Conservation (phyloP, 2,888 invertebrate genomes). For the Hydroisotoma schaefferi region DNA sequence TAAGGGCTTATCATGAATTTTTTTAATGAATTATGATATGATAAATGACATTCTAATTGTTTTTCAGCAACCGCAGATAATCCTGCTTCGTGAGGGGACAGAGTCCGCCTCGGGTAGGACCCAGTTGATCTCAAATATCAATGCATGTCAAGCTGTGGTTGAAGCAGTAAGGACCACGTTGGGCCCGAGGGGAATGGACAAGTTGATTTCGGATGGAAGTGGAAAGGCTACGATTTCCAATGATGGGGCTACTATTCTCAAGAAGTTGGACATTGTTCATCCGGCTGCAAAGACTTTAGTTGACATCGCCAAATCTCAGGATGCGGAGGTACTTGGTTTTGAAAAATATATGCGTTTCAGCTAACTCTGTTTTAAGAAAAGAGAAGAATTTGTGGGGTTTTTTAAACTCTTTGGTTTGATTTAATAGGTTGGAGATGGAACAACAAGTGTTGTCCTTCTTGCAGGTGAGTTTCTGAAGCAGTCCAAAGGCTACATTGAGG, state of each 20-base stretch:
- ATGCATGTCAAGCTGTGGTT: conserved; percentile 90
- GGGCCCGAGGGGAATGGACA: conserved; percentile 99
- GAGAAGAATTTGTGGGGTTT: too few species aligned
- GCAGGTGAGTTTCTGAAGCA: conserved; percentile 95
- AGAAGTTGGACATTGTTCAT: conserved; percentile 94
- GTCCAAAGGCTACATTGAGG: conserved; percentile 91
- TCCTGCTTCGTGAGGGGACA: conserved; percentile 95
- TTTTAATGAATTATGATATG: not conserved
- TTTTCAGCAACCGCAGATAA: conserved; percentile 89
- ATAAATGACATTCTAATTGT: not conserved
- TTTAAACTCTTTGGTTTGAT: too few species aligned
- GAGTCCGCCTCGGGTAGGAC: conserved; percentile 93
- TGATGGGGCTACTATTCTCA: conserved; percentile 98
- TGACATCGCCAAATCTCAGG: conserved; percentile 98
- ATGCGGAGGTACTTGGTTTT: conserved; percentile 73
- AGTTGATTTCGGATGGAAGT: conserved; percentile 84
- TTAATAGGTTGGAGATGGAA: conserved; percentile 93
- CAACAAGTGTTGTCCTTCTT: conserved; percentile 92
- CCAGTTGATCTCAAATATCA: conserved; percentile 94
- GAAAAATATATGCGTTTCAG: too few species aligned
- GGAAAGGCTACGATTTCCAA: conserved; percentile 97
- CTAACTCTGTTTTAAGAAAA: too few species aligned
- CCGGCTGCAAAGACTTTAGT: conserved; percentile 97
- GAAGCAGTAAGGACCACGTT: conserved; percentile 96
- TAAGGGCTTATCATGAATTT: too few species aligned